Conservation (phyloP, 2,113 vertebrate genomes). For the Gallinago paraguaiae region DNA sequence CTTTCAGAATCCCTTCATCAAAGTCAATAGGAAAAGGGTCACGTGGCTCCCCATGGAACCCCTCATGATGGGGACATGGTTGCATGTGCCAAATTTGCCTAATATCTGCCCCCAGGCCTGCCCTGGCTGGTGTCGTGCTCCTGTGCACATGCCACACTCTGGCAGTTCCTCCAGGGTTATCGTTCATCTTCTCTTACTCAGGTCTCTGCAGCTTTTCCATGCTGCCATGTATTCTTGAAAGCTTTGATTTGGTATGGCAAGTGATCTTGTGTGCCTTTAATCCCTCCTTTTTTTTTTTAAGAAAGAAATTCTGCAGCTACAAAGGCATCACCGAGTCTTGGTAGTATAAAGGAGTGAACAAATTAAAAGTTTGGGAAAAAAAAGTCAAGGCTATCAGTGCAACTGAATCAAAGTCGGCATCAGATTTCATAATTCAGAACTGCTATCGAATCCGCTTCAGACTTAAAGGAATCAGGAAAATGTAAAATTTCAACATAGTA, state of each 20-base stretch:
- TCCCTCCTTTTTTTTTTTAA: background rate
- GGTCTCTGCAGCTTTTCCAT: background rate
- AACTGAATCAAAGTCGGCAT: background rate
- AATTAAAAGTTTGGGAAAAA: background rate
- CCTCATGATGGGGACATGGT: background rate
- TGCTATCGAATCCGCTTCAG: background rate
- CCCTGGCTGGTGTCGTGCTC: background rate
- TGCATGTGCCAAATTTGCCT: background rate
- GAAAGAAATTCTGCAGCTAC: background rate
- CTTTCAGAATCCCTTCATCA: background rate
- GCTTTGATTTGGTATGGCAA: background rate
- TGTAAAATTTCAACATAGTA: background rate
- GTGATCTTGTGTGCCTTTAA: background rate
- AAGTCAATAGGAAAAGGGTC: background rate
- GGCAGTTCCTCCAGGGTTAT: background rate
- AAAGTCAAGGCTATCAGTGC: background rate
- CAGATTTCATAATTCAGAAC: background rate
- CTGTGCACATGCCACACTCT: background rate
- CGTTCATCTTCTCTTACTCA: background rate
- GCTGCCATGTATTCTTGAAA: background rate
- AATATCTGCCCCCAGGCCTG: background rate
- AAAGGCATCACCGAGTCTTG: background rate
- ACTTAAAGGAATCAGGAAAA: background rate
- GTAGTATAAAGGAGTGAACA: background rate
- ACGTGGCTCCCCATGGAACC: background rate